These are phyloP conservation scores for Vultur gryphus DNA, from an alignment of 2,797 vertebrate genomes.

Conservation along the genomic window DNA sequence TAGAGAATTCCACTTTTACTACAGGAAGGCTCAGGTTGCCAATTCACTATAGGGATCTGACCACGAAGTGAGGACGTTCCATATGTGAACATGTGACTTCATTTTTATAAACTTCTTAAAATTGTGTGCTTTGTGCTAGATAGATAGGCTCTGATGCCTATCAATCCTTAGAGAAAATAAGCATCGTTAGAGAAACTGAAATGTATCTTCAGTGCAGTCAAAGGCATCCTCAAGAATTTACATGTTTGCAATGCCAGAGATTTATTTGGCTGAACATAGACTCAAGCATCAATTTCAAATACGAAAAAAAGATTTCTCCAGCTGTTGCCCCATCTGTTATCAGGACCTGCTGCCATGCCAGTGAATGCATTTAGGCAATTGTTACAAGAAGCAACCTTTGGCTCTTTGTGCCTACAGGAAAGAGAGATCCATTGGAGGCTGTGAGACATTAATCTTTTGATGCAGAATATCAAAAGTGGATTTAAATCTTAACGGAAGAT, in stretches of 20 bases:
- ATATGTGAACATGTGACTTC: not conserved
- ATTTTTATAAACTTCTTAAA: not conserved
- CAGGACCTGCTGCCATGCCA: not conserved
- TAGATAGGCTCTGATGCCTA: not conserved
- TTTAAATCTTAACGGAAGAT: not conserved
- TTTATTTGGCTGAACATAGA: not conserved
- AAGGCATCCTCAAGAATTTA: not conserved
- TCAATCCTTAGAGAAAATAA: not conserved
- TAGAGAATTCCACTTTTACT: not conserved
- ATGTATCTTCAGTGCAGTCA: not conserved
- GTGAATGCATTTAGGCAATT: not conserved
- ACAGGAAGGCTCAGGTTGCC: not conserved
- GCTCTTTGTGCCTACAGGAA: not conserved
- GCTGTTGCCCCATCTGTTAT: slow-evolving; percentile 40
- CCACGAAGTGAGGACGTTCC: not conserved
- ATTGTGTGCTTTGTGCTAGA: not conserved
- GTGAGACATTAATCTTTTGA: not conserved
- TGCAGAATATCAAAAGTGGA: not conserved
- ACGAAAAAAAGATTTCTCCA: not conserved
- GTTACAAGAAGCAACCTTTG: not conserved
- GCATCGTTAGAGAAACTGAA: not conserved
- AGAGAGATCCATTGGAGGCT: not conserved
- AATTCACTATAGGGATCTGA: not conserved
- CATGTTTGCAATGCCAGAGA: not conserved
- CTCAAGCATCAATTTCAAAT: slow-evolving; percentile 25